These are phyloP conservation scores for silkworm (Bombyx mori) DNA, from an alignment of 1,140 invertebrate genomes.

Conservation along the genomic window DNA sequence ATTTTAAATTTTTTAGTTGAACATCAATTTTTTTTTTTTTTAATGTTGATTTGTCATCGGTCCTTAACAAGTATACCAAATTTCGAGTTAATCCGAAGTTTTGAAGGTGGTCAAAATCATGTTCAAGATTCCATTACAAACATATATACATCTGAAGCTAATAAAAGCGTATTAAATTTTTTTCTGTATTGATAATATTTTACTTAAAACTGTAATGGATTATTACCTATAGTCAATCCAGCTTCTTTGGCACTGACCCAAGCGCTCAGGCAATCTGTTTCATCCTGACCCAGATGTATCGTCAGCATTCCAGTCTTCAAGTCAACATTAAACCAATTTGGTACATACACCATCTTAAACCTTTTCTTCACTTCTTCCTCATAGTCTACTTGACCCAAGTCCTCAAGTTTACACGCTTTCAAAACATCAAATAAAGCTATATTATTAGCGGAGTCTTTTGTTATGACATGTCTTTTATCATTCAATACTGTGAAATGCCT, in stretches of 20 bases:
- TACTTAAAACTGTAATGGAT: not conserved
- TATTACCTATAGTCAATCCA: constrained; percentile 75
- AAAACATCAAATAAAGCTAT: constrained; percentile 98
- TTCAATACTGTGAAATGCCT: constrained; percentile 93
- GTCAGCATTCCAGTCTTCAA: constrained; percentile 98
- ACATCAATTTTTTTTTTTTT: not conserved
- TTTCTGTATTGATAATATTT: not conserved
- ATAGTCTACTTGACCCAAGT: constrained; percentile 92
- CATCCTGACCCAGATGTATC: constrained; percentile 96
- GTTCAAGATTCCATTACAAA: too few species aligned
- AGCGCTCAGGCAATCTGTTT: constrained; percentile 97
- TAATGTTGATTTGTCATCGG: not conserved
- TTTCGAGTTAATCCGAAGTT: too few species aligned
- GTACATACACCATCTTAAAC: constrained; percentile 95
- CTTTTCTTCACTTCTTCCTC: constrained; percentile 95
- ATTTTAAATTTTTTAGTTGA: too few species aligned
- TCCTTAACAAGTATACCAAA: too few species aligned
- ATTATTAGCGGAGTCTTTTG: constrained; percentile 96
- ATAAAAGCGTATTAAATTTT: too few species aligned
- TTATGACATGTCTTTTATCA: constrained; percentile 96
- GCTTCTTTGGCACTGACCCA: constrained; percentile 98
- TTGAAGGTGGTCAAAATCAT: too few species aligned
- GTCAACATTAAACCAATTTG: constrained; percentile 99
- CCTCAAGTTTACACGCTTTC: constrained; percentile 91
- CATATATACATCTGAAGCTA: too few species aligned